Conservation (phyloP, 2,797 vertebrate species). For the Mallotus villosus region DNA sequence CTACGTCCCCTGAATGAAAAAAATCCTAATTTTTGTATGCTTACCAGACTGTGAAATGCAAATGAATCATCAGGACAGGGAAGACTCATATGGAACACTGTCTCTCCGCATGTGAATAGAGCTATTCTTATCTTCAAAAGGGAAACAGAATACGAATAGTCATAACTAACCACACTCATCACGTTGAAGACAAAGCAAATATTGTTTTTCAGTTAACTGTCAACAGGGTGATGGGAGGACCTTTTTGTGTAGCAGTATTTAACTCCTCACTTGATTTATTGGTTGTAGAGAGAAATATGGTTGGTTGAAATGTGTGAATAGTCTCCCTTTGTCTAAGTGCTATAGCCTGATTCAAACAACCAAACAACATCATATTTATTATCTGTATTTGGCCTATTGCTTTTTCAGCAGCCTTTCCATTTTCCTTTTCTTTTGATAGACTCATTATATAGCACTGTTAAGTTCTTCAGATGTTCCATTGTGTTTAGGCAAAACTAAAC, state of each 20-base stretch:
- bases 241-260: constrained; percentile 41
- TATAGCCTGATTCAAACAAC: neutral
- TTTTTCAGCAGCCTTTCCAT: neutral
- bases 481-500: neutral
- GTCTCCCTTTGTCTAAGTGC: constrained; percentile 3
- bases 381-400: neutral
- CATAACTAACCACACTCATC: constrained; percentile 37
- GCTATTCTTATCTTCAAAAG: constrained; percentile 31
- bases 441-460: neutral
- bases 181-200: constrained; percentile 61
- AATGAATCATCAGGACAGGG: neutral
- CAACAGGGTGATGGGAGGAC: constrained; percentile 57
- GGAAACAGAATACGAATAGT: constrained; percentile 16
- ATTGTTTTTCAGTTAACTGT: constrained; percentile 62
- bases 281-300: neutral
- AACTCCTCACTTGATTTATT: constrained; percentile 2
- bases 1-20: neutral
- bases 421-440: no score
- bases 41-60: neutral
- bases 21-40: neutral
- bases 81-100: neutral
- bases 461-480: neutral
- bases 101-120: constrained; percentile 25
- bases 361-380: neutral
- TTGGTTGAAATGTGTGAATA: neutral